Conservation (phyloP, 2,888 invertebrate genomes). For the Tachystola acroxantha region DNA sequence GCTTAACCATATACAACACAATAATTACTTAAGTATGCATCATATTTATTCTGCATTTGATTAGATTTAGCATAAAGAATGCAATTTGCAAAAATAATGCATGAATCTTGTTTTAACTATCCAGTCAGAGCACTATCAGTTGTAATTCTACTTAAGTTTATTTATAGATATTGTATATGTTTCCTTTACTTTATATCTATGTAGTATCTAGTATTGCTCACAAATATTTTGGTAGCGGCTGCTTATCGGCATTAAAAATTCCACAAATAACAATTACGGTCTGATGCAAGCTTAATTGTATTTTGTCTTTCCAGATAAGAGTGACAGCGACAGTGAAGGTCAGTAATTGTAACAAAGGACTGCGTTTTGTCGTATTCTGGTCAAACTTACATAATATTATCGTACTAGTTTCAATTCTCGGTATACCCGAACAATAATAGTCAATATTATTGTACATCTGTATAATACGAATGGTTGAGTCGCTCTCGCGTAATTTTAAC, state of each 20-base stretch:
- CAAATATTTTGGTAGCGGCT: background rate
- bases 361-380: slow-evolving; percentile 72
- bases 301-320: slow-evolving; percentile 84
- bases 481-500: slow-evolving; percentile 5
- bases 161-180: no score
- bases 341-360: slow-evolving; percentile 79
- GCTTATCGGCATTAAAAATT: background rate
- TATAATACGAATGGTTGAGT: slow-evolving; percentile 6
- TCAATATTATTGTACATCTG: slow-evolving; percentile 31
- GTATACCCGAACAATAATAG: slow-evolving; percentile 38
- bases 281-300: background rate
- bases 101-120: no score
- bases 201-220: background rate
- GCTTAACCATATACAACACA: no score
- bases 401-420: slow-evolving; percentile 62
- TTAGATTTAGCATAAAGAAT: no score
- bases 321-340: slow-evolving; percentile 96
- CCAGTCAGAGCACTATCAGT: no score
- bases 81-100: no score
- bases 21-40: no score
- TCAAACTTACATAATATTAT: slow-evolving; percentile 71
- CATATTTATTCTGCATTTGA: no score
- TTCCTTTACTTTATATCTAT: background rate
- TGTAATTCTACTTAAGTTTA: no score
- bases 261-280: background rate